A percentile compares a stretch with the other conserved stretches of the same genome.
Conservation (phyloP, 2,113 vertebrate species). For the Solea senegalensis region DNA sequence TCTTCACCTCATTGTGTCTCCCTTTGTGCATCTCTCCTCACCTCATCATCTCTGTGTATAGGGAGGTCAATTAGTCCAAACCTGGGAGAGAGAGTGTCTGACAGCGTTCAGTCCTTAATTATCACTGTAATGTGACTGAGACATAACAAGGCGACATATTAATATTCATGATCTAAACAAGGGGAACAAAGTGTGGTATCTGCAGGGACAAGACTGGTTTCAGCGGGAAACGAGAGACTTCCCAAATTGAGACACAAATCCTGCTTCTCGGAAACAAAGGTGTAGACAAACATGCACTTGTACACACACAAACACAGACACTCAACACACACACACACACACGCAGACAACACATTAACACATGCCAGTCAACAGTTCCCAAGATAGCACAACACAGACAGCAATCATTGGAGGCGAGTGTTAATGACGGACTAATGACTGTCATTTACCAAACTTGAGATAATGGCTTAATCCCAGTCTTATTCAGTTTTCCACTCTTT, state of each 20-base stretch:
- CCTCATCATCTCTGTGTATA: neutral
- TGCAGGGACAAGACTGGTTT: conserved; percentile 36
- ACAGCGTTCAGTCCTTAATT: neutral
- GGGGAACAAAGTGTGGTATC: conserved; percentile 35
- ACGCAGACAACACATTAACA: conserved; percentile 11
- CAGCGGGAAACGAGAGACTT: conserved; percentile 28
- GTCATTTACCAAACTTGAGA: conserved; percentile 49
- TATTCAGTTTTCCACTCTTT: neutral
- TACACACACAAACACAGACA: conserved; percentile 1
- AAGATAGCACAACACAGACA: conserved; percentile 40
- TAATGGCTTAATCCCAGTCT: conserved; percentile 33
- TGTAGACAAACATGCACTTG: conserved; percentile 9
- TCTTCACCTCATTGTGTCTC: neutral
- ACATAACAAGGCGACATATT: conserved; percentile 37
- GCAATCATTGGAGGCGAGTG: conserved; percentile 45
- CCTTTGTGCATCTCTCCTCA: neutral
- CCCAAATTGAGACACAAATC: conserved; percentile 35
- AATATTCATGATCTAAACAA: conserved; percentile 52
- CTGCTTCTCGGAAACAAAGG: conserved; percentile 19
- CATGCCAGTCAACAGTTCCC: conserved; percentile 50
- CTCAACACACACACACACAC: conserved; percentile 5
- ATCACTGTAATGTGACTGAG: conserved; percentile 22
- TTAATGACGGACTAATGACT: conserved; percentile 68
- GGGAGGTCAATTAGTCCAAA: conserved; percentile 5
- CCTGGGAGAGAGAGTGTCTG: neutral